Evolutionary conservation across 2,113 vertebrate genomes (phyloP).

Genomic region (Rissa tridactyla): DNA sequence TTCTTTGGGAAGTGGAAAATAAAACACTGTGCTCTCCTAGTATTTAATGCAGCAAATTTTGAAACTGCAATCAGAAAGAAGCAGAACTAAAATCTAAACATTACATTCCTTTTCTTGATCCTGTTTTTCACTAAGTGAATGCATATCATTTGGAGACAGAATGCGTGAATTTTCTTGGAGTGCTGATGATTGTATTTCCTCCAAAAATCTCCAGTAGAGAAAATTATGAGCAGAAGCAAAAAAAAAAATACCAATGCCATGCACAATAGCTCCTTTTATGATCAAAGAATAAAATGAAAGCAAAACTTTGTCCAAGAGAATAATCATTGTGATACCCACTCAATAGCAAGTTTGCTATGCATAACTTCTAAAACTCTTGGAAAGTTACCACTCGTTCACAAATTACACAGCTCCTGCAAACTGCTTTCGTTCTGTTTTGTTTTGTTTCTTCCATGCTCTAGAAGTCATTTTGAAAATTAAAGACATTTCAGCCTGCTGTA

Average conservation of each 20-base stretch:
- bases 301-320: background rate
- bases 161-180: background rate
- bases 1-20: background rate
- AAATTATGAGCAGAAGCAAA: background rate
- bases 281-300: background rate
- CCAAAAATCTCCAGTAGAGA: background rate
- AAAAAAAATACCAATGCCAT: background rate
- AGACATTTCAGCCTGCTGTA: background rate
- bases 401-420: background rate
- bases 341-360: background rate
- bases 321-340: background rate
- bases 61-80: background rate
- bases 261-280: background rate
- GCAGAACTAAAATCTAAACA: background rate
- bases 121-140: background rate
- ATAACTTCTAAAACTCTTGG: background rate
- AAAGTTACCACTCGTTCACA: background rate
- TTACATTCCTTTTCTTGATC: background rate
- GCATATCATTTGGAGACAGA: background rate
- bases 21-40: background rate
- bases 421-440: background rate
- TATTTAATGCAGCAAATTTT: background rate
- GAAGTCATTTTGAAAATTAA: background rate
- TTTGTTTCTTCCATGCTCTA: background rate
- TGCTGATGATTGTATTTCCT: background rate